Conservation (phyloP, 2,888 invertebrate species). For the Noctua janthina region DNA sequence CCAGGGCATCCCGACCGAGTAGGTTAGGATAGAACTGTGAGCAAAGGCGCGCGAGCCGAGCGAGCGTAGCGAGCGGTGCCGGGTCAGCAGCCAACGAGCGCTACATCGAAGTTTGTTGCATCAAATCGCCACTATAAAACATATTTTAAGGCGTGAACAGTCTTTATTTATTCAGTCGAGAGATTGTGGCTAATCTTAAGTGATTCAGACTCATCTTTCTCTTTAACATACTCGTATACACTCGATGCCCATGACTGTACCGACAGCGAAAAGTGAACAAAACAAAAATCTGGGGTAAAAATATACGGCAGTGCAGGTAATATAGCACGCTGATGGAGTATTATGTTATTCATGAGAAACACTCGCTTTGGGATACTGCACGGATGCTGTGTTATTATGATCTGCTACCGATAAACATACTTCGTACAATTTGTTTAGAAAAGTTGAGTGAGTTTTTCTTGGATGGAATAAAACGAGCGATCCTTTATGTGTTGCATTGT, state of each 20-base stretch:
- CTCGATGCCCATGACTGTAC: background rate
- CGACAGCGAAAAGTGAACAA: constrained; percentile 40
- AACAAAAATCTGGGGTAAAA: constrained; percentile 40
- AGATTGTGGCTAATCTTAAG: background rate
- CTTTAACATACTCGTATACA: background rate
- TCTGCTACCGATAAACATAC: constrained; percentile 24
- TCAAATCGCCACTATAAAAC: too few species aligned
- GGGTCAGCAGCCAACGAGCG: background rate
- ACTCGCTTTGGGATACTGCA: constrained; percentile 54
- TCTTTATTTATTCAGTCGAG: background rate
- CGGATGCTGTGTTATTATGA: constrained; percentile 29
- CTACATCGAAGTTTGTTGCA: background rate
- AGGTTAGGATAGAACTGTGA: background rate
- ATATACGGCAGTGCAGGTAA: constrained; percentile 55
- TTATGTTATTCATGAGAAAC: constrained; percentile 70
- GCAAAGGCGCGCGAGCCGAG: background rate
- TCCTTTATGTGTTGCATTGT: too few species aligned
- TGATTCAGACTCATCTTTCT: too few species aligned
- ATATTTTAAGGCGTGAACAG: background rate
- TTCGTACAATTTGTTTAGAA: constrained; percentile 2
- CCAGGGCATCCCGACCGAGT: background rate
- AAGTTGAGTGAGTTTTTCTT: background rate
- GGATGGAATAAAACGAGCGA: too few species aligned
- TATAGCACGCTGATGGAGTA: constrained; percentile 56
- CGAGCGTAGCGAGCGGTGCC: background rate